A percentile compares a stretch with the other conserved stretches of the same genome.
Conservation (phyloP, 2,888 invertebrate genomes). For the Andrena camellia region DNA sequence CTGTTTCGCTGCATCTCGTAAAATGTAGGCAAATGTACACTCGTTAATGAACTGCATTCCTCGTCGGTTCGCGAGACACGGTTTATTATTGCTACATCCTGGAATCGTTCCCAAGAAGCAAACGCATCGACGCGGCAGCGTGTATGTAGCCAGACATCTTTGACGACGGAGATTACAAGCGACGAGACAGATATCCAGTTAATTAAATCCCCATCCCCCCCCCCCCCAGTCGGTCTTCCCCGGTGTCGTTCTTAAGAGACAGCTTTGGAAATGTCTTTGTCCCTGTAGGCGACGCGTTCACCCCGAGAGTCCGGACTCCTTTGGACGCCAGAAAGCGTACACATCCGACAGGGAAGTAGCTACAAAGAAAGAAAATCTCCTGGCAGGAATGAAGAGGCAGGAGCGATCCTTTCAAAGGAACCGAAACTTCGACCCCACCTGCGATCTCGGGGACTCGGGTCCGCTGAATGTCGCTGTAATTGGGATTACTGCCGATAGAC, state of each 20-base stretch:
- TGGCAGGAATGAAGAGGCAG: slow-evolving; percentile 60
- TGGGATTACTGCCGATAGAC: slow-evolving; percentile 71
- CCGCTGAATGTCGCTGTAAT: slow-evolving; percentile 68
- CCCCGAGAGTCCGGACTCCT: slow-evolving; percentile 38
- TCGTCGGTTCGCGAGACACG: slow-evolving; percentile 4
- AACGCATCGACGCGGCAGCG: not conserved
- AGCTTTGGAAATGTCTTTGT: slow-evolving; percentile 63
- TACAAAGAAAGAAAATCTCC: slow-evolving; percentile 68
- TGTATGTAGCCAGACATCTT: slow-evolving; percentile 34
- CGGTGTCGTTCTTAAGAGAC: slow-evolving; percentile 28
- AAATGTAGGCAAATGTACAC: not conserved
- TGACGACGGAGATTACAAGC: slow-evolving; percentile 49
- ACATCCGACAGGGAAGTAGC: slow-evolving; percentile 63
- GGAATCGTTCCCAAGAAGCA: slow-evolving; percentile 1
- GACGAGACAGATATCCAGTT: slow-evolving; percentile 63
- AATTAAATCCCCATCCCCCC: slow-evolving; percentile 70
- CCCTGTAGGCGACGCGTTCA: slow-evolving; percentile 46
- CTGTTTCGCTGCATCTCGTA: not conserved
- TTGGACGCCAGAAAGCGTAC: slow-evolving; percentile 58
- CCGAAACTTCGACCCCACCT: slow-evolving; percentile 70
- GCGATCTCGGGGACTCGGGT: slow-evolving; percentile 64
- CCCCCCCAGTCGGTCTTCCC: not conserved
- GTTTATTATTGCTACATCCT: slow-evolving; percentile 24
- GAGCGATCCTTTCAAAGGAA: slow-evolving; percentile 68
- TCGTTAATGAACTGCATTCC: not conserved